Evolutionary conservation across 2,888 invertebrate species (phyloP).

Genomic region (Lingula anatina): DNA sequence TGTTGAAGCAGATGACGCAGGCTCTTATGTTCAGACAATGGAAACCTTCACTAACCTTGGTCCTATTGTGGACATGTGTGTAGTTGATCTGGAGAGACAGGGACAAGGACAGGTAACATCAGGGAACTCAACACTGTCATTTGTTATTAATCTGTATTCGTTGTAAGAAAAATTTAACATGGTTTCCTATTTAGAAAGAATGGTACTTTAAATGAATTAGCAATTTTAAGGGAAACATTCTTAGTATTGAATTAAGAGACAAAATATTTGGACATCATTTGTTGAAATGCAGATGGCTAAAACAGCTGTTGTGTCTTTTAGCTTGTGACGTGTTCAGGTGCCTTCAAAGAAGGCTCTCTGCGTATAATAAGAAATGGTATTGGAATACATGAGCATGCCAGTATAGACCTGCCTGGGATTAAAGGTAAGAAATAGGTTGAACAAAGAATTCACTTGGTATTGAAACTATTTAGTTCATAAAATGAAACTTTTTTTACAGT

Average conservation of each 20-base stretch:
- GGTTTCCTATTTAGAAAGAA: no score
- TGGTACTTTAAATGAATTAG: no score
- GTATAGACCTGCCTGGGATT: slow-evolving; percentile 92
- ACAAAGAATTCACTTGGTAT: not conserved
- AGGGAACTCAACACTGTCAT: no score
- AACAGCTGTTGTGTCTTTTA: slow-evolving; percentile 16
- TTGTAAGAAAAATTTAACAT: no score
- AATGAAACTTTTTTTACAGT: not conserved
- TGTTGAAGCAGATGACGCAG: slow-evolving; percentile 73
- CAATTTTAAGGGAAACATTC: no score
- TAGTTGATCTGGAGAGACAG: slow-evolving; percentile 91
- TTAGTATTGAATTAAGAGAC: no score
- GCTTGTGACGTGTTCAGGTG: slow-evolving; percentile 94
- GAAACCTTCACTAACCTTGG: slow-evolving; percentile 96
- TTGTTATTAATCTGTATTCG: no score
- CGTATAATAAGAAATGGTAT: slow-evolving; percentile 97
- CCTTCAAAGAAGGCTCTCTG: slow-evolving; percentile 94
- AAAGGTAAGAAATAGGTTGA: slow-evolving; percentile 59
- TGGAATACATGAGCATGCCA: slow-evolving; percentile 96
- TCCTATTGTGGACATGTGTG: slow-evolving; percentile 96
- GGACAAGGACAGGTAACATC: slow-evolving; percentile 79
- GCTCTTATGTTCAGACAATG: slow-evolving; percentile 88
- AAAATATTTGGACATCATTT: no score
- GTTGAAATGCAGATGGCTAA: no score
- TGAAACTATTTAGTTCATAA: no score